Evolutionary conservation across 1,140 invertebrate species (phyloP).

Genomic region (Drosophila suzukii): DNA sequence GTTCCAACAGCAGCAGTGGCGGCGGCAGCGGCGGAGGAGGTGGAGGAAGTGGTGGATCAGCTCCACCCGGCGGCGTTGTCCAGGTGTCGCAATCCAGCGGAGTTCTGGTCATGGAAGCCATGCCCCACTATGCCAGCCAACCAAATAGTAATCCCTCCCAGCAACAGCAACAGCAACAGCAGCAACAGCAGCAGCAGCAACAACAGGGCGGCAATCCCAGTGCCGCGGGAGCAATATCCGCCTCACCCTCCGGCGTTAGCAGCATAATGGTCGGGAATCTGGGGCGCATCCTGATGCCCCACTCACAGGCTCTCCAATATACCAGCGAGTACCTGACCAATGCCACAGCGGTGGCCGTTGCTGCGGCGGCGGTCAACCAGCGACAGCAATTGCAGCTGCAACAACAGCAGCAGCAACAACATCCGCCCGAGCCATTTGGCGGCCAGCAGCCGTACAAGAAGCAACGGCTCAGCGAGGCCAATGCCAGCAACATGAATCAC

Average conservation of each 20-base stretch:
- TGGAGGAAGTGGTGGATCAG: slow-evolving; percentile 2
- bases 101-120: slow-evolving; percentile 71
- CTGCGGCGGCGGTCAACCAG: slow-evolving; percentile 53
- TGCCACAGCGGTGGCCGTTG: slow-evolving; percentile 40
- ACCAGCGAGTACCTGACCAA: slow-evolving; percentile 74
- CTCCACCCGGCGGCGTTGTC: slow-evolving; percentile 47
- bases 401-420: slow-evolving; percentile 57
- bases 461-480: slow-evolving; percentile 88
- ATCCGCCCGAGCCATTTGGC: slow-evolving; percentile 69
- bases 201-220: slow-evolving; percentile 12
- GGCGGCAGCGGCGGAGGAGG: slow-evolving; percentile 1
- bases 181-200: slow-evolving; percentile 24
- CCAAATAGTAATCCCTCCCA: slow-evolving; percentile 52
- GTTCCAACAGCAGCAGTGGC: slow-evolving; percentile 11
- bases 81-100: slow-evolving; percentile 64
- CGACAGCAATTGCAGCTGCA: slow-evolving; percentile 55
- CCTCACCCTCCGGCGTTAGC: slow-evolving; percentile 17
- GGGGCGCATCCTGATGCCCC: slow-evolving; percentile 56
- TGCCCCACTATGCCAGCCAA: slow-evolving; percentile 68
- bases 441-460: slow-evolving; percentile 90
- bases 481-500: slow-evolving; percentile 79
- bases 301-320: slow-evolving; percentile 60
- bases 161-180: slow-evolving; percentile 43
- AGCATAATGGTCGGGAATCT: slow-evolving; percentile 59
- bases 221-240: slow-evolving; percentile 13